Percentiles rank a stretch among this genome's conserved stretches.
These are phyloP conservation scores for Arion vulgaris DNA, from an alignment of 1,140 invertebrate genomes.

Conservation along the genomic window DNA sequence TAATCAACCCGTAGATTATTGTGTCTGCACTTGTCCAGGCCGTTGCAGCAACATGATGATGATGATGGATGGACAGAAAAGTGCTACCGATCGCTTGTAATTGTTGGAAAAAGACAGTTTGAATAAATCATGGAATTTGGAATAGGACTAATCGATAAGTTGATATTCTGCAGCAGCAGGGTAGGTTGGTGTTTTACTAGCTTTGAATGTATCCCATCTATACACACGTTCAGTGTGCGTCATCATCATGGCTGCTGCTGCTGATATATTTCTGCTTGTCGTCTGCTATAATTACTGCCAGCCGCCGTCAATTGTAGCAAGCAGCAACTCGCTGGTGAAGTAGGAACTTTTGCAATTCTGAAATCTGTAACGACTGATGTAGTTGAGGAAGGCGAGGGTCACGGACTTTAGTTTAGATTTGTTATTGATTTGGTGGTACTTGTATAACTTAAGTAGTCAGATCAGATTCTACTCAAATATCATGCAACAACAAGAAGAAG, in stretches of 20 bases:
- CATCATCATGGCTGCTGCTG: neutral
- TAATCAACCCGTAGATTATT: no score
- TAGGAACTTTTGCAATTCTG: no score
- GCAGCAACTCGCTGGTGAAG: neutral
- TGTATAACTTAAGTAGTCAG: neutral
- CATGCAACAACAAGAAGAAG: no score
- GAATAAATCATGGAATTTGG: conserved; percentile 5
- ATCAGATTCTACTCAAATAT: no score
- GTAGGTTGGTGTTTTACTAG: neutral
- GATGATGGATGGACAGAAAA: no score
- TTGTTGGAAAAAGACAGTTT: neutral
- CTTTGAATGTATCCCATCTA: neutral
- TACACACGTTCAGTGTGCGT: conserved; percentile 1
- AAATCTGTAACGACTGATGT: neutral
- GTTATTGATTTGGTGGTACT: neutral
- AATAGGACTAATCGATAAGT: neutral
- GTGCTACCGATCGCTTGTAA: no score
- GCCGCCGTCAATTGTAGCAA: neutral
- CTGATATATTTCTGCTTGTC: conserved; percentile 9
- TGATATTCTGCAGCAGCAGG: conserved; percentile 13
- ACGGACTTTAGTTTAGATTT: neutral
- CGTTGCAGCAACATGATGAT: no score
- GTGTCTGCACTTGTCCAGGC: no score
- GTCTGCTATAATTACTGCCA: conserved; percentile 7
- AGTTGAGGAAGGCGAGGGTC: neutral